Evolutionary conservation across 2,888 invertebrate genomes (phyloP).

Genomic region (Sericinus montela): DNA sequence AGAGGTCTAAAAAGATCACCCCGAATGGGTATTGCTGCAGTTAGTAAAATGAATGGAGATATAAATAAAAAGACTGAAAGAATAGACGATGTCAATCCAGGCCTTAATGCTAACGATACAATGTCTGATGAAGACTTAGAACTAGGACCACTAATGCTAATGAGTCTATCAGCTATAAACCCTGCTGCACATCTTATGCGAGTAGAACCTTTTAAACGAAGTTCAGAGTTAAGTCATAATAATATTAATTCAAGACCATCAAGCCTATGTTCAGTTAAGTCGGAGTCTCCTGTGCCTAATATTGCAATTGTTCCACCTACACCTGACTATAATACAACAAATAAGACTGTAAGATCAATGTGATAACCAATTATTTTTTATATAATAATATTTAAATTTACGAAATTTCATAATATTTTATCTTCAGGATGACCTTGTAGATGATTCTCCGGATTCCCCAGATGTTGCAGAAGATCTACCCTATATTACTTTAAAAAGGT

Average conservation of each 20-base stretch:
- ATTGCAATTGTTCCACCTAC: conserved; percentile 88
- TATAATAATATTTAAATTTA: no score
- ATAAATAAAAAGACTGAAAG: conserved; percentile 64
- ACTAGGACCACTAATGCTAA: conserved; percentile 82
- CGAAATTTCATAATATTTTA: conserved; percentile 5
- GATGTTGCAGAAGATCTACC: conserved; percentile 85
- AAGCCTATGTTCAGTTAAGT: conserved; percentile 58
- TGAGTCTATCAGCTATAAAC: conserved; percentile 82
- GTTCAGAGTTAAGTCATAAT: conserved; percentile 40
- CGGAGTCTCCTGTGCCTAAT: conserved; percentile 80
- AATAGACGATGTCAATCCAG: conserved; percentile 57
- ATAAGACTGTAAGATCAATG: conserved; percentile 61
- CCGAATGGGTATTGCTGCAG: conserved; percentile 68
- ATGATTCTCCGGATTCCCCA: conserved; percentile 85
- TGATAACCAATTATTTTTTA: no score
- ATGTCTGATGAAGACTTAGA: conserved; percentile 80
- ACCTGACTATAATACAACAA: conserved; percentile 77
- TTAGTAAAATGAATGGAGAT: conserved; percentile 74
- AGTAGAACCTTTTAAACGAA: conserved; percentile 77
- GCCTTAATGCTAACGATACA: conserved; percentile 45
- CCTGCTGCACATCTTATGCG: conserved; percentile 81
- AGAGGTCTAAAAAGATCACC: conserved; percentile 65
- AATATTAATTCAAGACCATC: conserved; percentile 67
- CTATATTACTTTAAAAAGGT: conserved; percentile 84
- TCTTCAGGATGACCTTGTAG: conserved; percentile 71